Evolutionary conservation across 2,888 invertebrate genomes (phyloP).

Genomic region (Limnephilus rhombicus): DNA sequence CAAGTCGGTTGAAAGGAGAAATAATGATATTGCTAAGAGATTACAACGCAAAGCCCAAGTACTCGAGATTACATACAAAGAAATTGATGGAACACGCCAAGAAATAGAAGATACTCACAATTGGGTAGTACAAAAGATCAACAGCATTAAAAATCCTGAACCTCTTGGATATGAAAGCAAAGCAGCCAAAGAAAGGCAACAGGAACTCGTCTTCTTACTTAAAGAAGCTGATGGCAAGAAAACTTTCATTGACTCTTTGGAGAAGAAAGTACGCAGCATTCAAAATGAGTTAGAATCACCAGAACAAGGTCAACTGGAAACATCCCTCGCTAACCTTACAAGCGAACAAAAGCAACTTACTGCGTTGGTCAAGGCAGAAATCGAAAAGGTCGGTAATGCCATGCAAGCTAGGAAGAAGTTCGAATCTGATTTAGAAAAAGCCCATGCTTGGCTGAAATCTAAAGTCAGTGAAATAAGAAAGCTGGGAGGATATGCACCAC

Average conservation of each 20-base stretch:
- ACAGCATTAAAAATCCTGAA: conserved; percentile 81
- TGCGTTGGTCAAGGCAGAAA: conserved; percentile 84
- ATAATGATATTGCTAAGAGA: conserved; percentile 90
- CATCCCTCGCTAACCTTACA: conserved; percentile 83
- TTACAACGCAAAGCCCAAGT: conserved; percentile 91
- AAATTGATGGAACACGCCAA: conserved; percentile 87
- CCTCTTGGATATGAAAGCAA: conserved; percentile 88
- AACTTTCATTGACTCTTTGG: conserved; percentile 88
- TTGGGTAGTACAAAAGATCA: conserved; percentile 88
- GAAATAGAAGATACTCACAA: conserved; percentile 89
- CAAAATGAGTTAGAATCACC: conserved; percentile 90
- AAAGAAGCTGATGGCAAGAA: conserved; percentile 93
- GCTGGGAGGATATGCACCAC: conserved; percentile 85
- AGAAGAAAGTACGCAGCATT: conserved; percentile 90
- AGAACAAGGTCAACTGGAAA: conserved; percentile 89
- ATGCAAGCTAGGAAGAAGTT: conserved; percentile 86
- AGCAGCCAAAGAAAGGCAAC: conserved; percentile 85
- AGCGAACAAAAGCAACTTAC: conserved; percentile 87
- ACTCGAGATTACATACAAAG: conserved; percentile 89
- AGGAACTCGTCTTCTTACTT: conserved; percentile 84
- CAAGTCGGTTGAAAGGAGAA: conserved; percentile 89
- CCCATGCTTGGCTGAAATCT: conserved; percentile 88
- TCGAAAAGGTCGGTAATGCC: conserved; percentile 83
- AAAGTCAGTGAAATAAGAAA: conserved; percentile 88
- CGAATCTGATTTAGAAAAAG: conserved; percentile 87